These are phyloP conservation scores for Lordiphosa clarofinis DNA, from an alignment of 1,140 invertebrate genomes.

Conservation along the genomic window DNA sequence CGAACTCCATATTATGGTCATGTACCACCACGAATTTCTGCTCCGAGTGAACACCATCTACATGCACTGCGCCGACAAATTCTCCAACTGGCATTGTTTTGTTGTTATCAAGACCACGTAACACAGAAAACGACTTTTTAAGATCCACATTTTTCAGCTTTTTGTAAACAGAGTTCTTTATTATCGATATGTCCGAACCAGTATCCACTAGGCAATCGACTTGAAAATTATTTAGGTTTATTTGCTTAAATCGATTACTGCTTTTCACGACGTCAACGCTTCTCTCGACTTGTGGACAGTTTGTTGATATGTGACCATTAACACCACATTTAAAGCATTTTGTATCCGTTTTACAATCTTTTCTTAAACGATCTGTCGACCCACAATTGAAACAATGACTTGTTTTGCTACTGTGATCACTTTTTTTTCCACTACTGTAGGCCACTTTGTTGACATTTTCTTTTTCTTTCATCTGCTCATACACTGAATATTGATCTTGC, in stretches of 20 bases:
- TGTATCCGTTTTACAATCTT: slow-evolving; percentile 17
- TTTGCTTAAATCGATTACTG: slow-evolving; percentile 6
- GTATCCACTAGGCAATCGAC: slow-evolving; percentile 16
- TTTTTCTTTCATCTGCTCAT: not conserved
- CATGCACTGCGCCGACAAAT: slow-evolving; percentile 7
- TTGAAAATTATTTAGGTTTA: slow-evolving; percentile 1
- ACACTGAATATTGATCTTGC: slow-evolving; percentile 10
- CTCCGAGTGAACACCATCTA: slow-evolving; percentile 6
- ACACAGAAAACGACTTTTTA: slow-evolving; percentile 4
- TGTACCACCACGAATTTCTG: slow-evolving; percentile 17
- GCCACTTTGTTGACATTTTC: not conserved
- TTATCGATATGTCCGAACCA: slow-evolving; percentile 13
- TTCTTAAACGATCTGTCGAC: slow-evolving; percentile 7
- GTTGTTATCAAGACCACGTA: slow-evolving; percentile 11
- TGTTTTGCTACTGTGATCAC: not conserved
- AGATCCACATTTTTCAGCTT: slow-evolving; percentile 3
- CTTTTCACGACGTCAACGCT: slow-evolving; percentile 2
- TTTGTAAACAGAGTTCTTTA: slow-evolving; percentile 6
- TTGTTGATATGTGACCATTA: slow-evolving; percentile 20
- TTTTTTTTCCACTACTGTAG: slow-evolving; percentile 3
- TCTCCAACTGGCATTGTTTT: not conserved
- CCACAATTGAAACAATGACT: slow-evolving; percentile 22
- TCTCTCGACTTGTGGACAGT: slow-evolving; percentile 6
- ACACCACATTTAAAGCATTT: slow-evolving; percentile 25
- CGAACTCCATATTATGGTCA: slow-evolving; percentile 9